A percentile compares a stretch with the other conserved stretches of the same genome.
Evolutionary conservation across 2,113 vertebrate species (phyloP).

Genomic region (Anarrhichthys ocellatus): DNA sequence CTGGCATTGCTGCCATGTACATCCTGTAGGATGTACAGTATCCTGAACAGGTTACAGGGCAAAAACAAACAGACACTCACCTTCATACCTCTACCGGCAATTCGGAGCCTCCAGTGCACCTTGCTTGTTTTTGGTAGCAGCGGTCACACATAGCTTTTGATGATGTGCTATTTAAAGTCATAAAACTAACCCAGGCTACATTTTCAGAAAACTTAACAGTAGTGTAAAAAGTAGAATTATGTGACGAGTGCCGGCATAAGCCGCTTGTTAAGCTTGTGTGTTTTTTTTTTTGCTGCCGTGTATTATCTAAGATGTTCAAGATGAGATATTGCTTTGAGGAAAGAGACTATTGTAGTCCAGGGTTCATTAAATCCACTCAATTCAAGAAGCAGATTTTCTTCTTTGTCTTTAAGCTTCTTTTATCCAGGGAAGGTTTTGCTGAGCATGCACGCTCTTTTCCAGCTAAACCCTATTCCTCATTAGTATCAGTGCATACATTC

Average conservation of each 20-base stretch:
- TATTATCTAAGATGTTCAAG: slow-evolving; percentile 40
- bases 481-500: slow-evolving; percentile 59
- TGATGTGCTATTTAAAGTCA: slow-evolving; percentile 8
- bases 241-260: slow-evolving; percentile 16
- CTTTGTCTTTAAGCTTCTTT: slow-evolving; percentile 75
- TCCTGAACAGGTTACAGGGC: background rate
- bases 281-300: slow-evolving; percentile 8
- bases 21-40: background rate
- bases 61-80: background rate
- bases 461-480: slow-evolving; percentile 70
- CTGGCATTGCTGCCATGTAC: no score
- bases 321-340: slow-evolving; percentile 62
- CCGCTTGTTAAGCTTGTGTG: slow-evolving; percentile 33
- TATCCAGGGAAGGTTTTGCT: slow-evolving; percentile 68
- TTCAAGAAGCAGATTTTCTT: slow-evolving; percentile 67
- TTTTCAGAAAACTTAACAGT: slow-evolving; percentile 2
- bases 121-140: background rate
- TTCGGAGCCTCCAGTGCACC: background rate
- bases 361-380: slow-evolving; percentile 73
- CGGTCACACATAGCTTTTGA: background rate
- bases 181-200: background rate
- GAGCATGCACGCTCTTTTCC: slow-evolving; percentile 70
- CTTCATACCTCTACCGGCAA: background rate
- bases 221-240: slow-evolving; percentile 4
- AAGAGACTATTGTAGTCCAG: slow-evolving; percentile 55